These are phyloP conservation scores for Mormyrops boulengeri DNA, from an alignment of 2,797 vertebrate genomes.

Conservation along the genomic window DNA sequence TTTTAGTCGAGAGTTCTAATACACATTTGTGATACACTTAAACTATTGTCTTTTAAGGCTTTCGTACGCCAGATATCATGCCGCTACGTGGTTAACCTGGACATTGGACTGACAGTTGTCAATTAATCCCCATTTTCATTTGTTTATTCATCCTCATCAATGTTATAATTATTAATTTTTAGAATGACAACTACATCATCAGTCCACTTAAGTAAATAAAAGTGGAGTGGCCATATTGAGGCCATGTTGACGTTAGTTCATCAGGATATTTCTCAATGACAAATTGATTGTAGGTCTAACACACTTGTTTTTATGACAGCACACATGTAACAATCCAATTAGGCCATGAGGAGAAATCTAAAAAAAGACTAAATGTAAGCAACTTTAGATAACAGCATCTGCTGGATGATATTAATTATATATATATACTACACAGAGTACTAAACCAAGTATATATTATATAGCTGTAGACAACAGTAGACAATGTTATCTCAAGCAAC, in stretches of 20 bases:
- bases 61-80: not conserved
- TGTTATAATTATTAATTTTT: not conserved
- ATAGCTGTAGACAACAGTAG: conserved; percentile 2
- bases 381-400: conserved; percentile 2
- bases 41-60: not conserved
- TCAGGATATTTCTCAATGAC: not conserved
- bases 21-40: not conserved
- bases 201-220: not conserved
- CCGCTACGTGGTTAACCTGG: not conserved
- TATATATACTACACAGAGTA: not conserved
- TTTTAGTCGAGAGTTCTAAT: not conserved
- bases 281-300: not conserved
- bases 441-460: not conserved
- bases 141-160: not conserved
- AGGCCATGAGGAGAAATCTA: not conserved
- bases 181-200: not conserved
- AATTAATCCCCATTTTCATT: not conserved
- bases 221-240: not conserved
- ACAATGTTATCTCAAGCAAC: conserved; percentile 13
- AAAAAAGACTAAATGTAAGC: conserved; percentile 3
- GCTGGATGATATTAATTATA: not conserved
- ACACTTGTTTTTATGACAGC: not conserved
- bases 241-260: not conserved
- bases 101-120: not conserved
- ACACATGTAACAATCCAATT: not conserved